Conservation (phyloP, 2,797 vertebrate species). For the Sebastes hubbsi region DNA sequence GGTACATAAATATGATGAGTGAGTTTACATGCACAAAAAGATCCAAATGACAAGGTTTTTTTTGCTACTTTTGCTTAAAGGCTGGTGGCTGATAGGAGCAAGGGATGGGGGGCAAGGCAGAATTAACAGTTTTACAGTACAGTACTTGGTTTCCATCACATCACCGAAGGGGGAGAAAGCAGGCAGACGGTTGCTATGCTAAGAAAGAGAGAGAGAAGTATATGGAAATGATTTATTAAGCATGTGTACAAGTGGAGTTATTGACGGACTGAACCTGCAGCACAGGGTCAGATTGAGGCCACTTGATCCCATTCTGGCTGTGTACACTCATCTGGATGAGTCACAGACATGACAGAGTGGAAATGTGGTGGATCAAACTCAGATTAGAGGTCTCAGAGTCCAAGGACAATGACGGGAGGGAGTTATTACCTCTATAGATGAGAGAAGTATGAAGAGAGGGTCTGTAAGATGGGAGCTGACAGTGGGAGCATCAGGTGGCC, state of each 20-base stretch:
- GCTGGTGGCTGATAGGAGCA: conserved; percentile 67
- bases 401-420: conserved; percentile 7
- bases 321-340: background rate
- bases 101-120: conserved; percentile 63
- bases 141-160: conserved; percentile 81
- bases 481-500: conserved; percentile 83
- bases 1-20: conserved; percentile 82
- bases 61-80: conserved; percentile 72
- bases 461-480: conserved; percentile 36
- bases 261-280: conserved; percentile 40
- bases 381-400: conserved; percentile 27
- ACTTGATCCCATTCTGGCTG: conserved; percentile 29
- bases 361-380: conserved; percentile 31
- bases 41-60: conserved; percentile 40
- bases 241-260: conserved; percentile 47
- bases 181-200: conserved; percentile 48
- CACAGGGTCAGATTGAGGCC: conserved; percentile 32
- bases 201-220: conserved; percentile 28
- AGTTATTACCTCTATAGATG: conserved; percentile 17
- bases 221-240: conserved; percentile 36
- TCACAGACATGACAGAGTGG: conserved; percentile 9
- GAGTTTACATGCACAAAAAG: conserved; percentile 78
- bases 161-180: conserved; percentile 72
- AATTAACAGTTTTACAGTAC: conserved; percentile 76
- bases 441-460: conserved; percentile 5